These are phyloP conservation scores for Leucophenga maculata DNA, from an alignment of 2,888 invertebrate genomes.

Conservation along the genomic window DNA sequence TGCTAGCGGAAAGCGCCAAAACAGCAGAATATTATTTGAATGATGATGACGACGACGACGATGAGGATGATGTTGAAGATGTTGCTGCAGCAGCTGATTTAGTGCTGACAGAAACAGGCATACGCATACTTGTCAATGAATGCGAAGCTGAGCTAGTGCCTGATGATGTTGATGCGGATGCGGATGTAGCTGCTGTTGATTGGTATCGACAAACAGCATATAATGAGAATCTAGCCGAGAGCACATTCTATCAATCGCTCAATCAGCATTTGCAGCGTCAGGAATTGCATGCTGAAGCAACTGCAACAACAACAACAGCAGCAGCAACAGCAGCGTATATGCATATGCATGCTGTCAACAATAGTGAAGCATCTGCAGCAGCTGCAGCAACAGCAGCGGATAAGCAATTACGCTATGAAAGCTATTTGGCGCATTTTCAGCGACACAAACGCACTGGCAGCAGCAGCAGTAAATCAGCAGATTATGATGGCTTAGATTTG, in stretches of 20 bases:
- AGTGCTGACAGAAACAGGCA: constrained; percentile 46
- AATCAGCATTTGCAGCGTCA: constrained; percentile 62
- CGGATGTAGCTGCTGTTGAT: constrained; percentile 37
- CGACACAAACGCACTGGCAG: constrained; percentile 50
- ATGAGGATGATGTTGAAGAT: constrained; percentile 31
- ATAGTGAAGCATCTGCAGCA: constrained; percentile 2
- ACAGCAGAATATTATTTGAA: constrained; percentile 46
- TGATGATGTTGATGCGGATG: constrained; percentile 3
- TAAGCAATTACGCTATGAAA: constrained; percentile 55
- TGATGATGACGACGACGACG: constrained; percentile 40
- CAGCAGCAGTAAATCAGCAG: constrained; percentile 28
- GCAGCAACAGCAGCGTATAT: constrained; percentile 34
- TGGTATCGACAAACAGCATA: constrained; percentile 52
- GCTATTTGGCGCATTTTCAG: constrained; percentile 68
- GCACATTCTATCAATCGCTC: constrained; percentile 67
- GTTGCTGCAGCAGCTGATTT: constrained; percentile 48
- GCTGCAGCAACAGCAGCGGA: constrained; percentile 5
- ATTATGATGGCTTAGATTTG: constrained; percentile 37
- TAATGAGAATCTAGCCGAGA: constrained; percentile 65
- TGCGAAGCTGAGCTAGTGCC: constrained; percentile 40
- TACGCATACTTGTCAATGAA: constrained; percentile 63
- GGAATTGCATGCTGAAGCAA: constrained; percentile 5
- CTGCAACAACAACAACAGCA: constrained; percentile 38
- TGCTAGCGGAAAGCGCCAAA: constrained; percentile 57
- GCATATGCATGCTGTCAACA: not conserved